A percentile compares a stretch with the other conserved stretches of the same genome.
These are phyloP conservation scores for Urocitellus parryii DNA, from an alignment of 2,113 vertebrate species.

Conservation along the genomic window DNA sequence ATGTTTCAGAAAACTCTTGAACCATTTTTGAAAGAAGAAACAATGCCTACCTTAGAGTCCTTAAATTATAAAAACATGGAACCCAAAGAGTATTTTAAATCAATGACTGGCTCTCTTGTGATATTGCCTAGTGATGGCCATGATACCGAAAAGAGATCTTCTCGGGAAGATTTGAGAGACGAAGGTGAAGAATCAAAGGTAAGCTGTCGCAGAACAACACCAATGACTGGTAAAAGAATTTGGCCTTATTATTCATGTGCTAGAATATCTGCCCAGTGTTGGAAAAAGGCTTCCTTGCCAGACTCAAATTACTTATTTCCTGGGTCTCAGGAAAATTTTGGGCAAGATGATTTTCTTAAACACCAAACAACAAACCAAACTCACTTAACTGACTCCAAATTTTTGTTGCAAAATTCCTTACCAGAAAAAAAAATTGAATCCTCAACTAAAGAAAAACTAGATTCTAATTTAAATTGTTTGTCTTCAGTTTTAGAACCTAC, in stretches of 20 bases:
- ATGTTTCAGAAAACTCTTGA: slow-evolving; percentile 62
- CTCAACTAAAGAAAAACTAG: slow-evolving; percentile 51
- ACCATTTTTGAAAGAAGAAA: slow-evolving; percentile 58
- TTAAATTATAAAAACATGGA: slow-evolving; percentile 6
- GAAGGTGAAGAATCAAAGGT: slow-evolving; percentile 65
- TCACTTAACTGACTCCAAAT: slow-evolving; percentile 48
- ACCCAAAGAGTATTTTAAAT: slow-evolving; percentile 43
- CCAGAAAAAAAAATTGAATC: slow-evolving; percentile 65
- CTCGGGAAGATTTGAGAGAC: slow-evolving; percentile 44
- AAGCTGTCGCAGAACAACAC: slow-evolving; percentile 85
- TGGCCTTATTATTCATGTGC: slow-evolving; percentile 89
- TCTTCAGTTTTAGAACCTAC: slow-evolving; percentile 65
- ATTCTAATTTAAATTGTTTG: slow-evolving; percentile 58
- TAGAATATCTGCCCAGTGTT: slow-evolving; percentile 82
- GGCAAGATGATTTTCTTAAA: slow-evolving; percentile 63
- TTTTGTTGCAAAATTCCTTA: slow-evolving; percentile 31
- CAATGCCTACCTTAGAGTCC: slow-evolving; percentile 58
- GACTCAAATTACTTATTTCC: slow-evolving; percentile 30
- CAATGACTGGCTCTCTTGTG: background rate
- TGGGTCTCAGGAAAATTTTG: slow-evolving; percentile 36
- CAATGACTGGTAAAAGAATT: slow-evolving; percentile 86
- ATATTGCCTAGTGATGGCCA: slow-evolving; percentile 27
- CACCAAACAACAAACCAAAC: slow-evolving; percentile 48
- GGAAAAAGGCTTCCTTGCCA: slow-evolving; percentile 77
- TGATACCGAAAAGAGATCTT: slow-evolving; percentile 56